Evolutionary conservation across 2,797 vertebrate species (phyloP).

Genomic region (Acrossocheilus fasciatus): DNA sequence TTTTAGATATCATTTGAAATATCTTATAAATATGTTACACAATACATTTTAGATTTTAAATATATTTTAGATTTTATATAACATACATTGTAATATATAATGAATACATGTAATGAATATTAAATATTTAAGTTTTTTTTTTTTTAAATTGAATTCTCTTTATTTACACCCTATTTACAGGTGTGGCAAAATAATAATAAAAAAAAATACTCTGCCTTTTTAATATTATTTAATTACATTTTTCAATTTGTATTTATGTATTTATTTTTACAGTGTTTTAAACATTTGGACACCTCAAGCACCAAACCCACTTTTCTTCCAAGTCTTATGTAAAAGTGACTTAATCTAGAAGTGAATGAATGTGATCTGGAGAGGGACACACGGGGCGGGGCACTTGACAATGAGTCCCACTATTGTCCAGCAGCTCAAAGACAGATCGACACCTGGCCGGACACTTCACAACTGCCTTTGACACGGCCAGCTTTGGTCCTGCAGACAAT

Average conservation of each 20-base stretch:
- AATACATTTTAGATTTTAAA: not conserved
- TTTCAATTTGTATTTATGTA: no score
- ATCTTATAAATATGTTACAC: not conserved
- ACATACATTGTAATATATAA: not conserved
- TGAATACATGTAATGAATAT: not conserved
- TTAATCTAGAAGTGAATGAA: not conserved
- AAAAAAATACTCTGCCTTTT: not conserved
- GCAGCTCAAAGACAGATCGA: constrained; percentile 63
- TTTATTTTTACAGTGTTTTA: not conserved
- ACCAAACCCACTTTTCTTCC: not conserved
- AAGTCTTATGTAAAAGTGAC: not conserved
- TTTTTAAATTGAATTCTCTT: not conserved
- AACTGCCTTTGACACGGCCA: constrained; percentile 62
- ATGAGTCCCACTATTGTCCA: constrained; percentile 68
- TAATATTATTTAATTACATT: no score
- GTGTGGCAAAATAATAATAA: not conserved
- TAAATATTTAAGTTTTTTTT: no score
- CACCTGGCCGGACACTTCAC: constrained; percentile 74
- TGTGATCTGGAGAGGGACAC: constrained; percentile 10
- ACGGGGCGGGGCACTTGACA: constrained; percentile 71
- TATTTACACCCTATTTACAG: not conserved
- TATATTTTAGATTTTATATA: not conserved
- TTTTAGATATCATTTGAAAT: not conserved
- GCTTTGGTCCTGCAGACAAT: not conserved
- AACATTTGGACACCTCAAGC: not conserved